Evolutionary conservation across 1,140 invertebrate species (phyloP), one percentile per base, ranked within the genome.

Genomic region (Cataglyphis hispanica): DNA sequence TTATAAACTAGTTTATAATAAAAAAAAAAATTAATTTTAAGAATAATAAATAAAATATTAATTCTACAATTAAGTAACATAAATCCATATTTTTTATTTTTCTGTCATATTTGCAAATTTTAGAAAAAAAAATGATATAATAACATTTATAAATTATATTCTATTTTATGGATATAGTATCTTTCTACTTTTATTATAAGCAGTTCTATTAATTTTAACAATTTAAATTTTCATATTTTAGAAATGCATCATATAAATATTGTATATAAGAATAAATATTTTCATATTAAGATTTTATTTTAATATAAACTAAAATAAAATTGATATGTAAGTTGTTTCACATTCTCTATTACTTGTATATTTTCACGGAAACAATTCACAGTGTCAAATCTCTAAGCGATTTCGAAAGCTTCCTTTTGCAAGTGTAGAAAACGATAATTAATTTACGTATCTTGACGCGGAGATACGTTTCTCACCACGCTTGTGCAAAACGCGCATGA

Each of bases 361-460:
- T 56, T 8, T 31, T n/a, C 10, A 10, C 19, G 10, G 8, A 80
- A 56, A 80, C 53, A 11, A n/a, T 61, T 72, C 2, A 16, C 40
- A 76, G 37, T 13, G 1, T 53, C 8, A 40, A 72, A 60, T 74
- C 1, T 70, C 19, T 16, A 25, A 67, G 27, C 8, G n/a, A 74
- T 74, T 74, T 22, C n/a, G 67, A 1, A 34, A 31, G 78, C 50
- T 58, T 37, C 16, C 50, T 16, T n/a, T 69, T 8, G 10, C 7
- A n/a, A 40, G 25, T 16, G 25, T 58, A 70, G 37, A 25, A 63
- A n/a, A 6, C 19, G 19, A 25, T 74, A 83, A 83, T 83, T 83
- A 83, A 83, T 83, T 83, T 34, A 60, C 37, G 78, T 72, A 61
- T 72, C 53, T 58, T 34, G 53, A 72, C 25, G 67, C 13, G 56